These are phyloP conservation scores for Bembecia ichneumoniformis DNA, from an alignment of 2,888 invertebrate genomes.

Conservation along the genomic window DNA sequence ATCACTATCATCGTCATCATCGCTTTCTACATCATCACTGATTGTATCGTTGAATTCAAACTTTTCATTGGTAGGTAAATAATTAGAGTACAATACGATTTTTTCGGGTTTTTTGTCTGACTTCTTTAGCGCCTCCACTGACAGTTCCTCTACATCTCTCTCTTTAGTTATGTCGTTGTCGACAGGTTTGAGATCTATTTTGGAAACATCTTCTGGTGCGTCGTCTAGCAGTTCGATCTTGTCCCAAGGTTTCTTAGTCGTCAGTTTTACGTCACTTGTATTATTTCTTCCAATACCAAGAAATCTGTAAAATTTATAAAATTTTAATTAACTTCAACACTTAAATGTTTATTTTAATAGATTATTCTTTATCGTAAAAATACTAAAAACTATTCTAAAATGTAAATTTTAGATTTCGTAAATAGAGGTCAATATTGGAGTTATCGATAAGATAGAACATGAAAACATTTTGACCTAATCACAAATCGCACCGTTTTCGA, in stretches of 20 bases:
- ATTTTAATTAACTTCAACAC: no score
- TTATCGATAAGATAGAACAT: no score
- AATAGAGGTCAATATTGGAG: no score
- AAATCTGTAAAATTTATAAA: conserved; percentile 31
- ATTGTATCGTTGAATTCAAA: conserved; percentile 12
- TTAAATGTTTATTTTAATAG: no score
- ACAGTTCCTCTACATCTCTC: conserved; percentile 52
- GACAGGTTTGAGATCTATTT: conserved; percentile 24
- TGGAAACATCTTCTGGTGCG: conserved; percentile 19
- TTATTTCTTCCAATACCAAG: conserved; percentile 34
- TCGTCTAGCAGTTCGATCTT: conserved; percentile 43
- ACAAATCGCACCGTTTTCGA: no score
- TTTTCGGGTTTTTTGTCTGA: conserved; percentile 53
- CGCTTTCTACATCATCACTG: conserved; percentile 4
- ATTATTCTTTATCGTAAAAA: no score
- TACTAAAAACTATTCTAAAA: no score
- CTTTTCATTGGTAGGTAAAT: conserved; percentile 26
- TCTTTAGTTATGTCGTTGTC: conserved; percentile 34
- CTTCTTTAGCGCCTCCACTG: conserved; percentile 33
- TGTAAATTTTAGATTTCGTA: no score
- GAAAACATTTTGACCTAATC: no score
- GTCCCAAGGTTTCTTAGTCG: conserved; percentile 21
- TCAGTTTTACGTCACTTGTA: conserved; percentile 18
- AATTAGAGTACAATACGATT: conserved; percentile 39
- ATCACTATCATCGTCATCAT: conserved; percentile 4